Percentiles rank a stretch among this genome's conserved stretches.
Conservation (phyloP, 2,888 invertebrate species). For the Drosophila niveifrons region DNA sequence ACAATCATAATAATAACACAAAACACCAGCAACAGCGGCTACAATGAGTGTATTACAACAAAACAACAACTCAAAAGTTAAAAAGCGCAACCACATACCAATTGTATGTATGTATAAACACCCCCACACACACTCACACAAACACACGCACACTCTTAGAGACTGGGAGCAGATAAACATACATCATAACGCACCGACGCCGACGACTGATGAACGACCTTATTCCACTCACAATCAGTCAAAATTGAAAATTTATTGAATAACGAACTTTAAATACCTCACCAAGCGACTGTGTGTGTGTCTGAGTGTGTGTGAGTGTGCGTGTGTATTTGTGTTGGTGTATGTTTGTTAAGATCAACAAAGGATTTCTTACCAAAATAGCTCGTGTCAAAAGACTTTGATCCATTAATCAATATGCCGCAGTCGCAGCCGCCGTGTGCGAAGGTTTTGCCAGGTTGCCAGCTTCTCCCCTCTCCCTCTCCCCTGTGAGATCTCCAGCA, state of each 20-base stretch:
- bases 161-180: constrained; percentile 67
- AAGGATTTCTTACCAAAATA: constrained; percentile 84
- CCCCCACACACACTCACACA: constrained; percentile 24
- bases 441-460: constrained; percentile 68
- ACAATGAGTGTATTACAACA: constrained; percentile 63
- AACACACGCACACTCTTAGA: constrained; percentile 3
- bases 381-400: constrained; percentile 86
- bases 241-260: constrained; percentile 85
- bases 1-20: constrained; percentile 82
- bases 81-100: constrained; percentile 62
- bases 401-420: constrained; percentile 85
- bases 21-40: constrained; percentile 61
- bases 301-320: constrained; percentile 12
- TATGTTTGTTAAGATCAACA: constrained; percentile 84
- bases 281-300: constrained; percentile 15
- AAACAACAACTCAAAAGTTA: constrained; percentile 58
- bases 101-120: constrained; percentile 23
- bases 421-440: constrained; percentile 71
- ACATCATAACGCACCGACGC: constrained; percentile 80
- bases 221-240: constrained; percentile 84
- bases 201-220: constrained; percentile 77
- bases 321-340: constrained; percentile 45
- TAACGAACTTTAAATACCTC: constrained; percentile 73
- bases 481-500: neutral
- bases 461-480: neutral